Evolutionary conservation across 2,113 vertebrate genomes (phyloP).

Genomic region (Podarcis muralis): DNA sequence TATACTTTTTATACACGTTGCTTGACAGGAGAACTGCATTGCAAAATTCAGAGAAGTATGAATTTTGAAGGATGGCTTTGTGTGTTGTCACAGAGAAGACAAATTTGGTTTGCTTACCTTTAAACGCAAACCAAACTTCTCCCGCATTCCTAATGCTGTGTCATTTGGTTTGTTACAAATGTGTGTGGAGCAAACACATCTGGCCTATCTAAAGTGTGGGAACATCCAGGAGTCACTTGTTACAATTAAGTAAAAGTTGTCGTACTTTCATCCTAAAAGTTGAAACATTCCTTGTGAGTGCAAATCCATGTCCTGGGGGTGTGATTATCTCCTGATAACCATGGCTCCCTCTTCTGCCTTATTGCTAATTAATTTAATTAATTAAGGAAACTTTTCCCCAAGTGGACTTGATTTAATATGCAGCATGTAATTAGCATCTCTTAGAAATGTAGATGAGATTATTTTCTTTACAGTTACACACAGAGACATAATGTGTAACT

Average conservation of each 20-base stretch:
- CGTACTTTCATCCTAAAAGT: slow-evolving; percentile 35
- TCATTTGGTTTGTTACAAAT: background rate
- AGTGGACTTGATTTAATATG: slow-evolving; percentile 73
- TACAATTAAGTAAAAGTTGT: slow-evolving; percentile 46
- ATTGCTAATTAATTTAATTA: slow-evolving; percentile 79
- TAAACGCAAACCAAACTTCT: too few relatives aligned
- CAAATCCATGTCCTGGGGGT: slow-evolving; percentile 49
- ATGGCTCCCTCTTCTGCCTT: slow-evolving; percentile 65
- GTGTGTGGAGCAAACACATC: background rate
- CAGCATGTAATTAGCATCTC: slow-evolving; percentile 65
- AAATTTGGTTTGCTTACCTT: too few relatives aligned
- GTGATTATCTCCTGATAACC: slow-evolving; percentile 74
- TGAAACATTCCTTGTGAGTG: slow-evolving; percentile 45
- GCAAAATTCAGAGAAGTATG: too few relatives aligned
- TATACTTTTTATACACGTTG: too few relatives aligned
- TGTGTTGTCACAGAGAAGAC: too few relatives aligned
- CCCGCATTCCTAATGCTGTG: too few relatives aligned
- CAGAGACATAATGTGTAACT: slow-evolving; percentile 5
- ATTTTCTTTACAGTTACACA: slow-evolving; percentile 39
- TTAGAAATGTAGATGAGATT: slow-evolving; percentile 71
- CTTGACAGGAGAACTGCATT: too few relatives aligned
- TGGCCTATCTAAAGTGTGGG: background rate
- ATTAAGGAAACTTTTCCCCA: slow-evolving; percentile 73
- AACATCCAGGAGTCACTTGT: slow-evolving; percentile 38
- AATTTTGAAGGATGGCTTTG: too few relatives aligned